phyloP scores from a whole-genome alignment of 1,140 invertebrate species.

The Drosophila teissieri region DNA sequence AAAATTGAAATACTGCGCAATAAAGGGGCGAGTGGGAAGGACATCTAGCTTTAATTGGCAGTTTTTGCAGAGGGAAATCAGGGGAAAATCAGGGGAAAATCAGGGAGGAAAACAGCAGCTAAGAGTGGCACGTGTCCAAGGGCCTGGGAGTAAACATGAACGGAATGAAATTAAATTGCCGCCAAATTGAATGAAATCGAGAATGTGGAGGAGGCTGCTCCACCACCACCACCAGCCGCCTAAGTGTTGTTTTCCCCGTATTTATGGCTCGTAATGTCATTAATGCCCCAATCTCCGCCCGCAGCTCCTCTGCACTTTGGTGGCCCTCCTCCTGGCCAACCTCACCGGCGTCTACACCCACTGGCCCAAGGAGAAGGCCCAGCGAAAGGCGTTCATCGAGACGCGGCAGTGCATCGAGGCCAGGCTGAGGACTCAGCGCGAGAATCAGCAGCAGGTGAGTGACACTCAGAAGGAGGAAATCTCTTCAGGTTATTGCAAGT shows the following conservation, averaged over 20 bases:
- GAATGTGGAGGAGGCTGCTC: conserved; percentile 13
- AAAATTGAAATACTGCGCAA: conserved; percentile 29
- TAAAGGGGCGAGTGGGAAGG: background rate
- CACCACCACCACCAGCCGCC: background rate
- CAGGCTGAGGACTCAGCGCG: conserved; percentile 94
- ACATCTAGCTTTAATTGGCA: conserved; percentile 38
- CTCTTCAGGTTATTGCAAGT: no score
- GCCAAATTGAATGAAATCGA: conserved; percentile 77
- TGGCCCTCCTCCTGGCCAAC: conserved; percentile 92
- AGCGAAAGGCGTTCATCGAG: conserved; percentile 96
- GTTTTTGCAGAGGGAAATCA: background rate
- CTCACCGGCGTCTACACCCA: conserved; percentile 96
- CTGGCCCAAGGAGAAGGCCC: conserved; percentile 95
- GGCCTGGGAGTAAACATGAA: conserved; percentile 54
- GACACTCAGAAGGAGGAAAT: background rate
- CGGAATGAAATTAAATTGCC: conserved; percentile 77
- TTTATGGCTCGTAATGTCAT: conserved; percentile 64
- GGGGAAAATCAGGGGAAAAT: conserved; percentile 9
- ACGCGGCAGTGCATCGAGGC: conserved; percentile 97
- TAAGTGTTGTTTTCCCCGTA: conserved; percentile 59
- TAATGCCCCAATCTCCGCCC: conserved; percentile 32
- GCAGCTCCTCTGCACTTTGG: conserved; percentile 89
- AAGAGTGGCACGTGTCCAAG: conserved; percentile 53
- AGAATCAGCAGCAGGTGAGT: conserved; percentile 97
- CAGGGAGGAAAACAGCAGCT: conserved; percentile 24